phyloP scores from a whole-genome alignment of 1,140 invertebrate genomes.

The Trichonephila clavata region DNA sequence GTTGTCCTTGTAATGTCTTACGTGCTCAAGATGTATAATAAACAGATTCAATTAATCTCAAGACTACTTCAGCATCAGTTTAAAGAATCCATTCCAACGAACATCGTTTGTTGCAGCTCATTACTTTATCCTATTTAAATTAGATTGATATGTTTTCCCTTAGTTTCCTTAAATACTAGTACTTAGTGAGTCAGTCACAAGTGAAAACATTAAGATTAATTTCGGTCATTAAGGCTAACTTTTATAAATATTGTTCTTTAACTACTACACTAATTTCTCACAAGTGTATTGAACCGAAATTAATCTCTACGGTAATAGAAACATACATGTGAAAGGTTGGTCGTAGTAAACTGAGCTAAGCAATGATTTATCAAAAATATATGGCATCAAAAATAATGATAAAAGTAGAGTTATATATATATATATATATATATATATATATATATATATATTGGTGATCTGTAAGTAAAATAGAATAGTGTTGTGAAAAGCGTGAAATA shows the following conservation, averaged over 20 bases:
- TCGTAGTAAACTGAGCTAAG: not conserved
- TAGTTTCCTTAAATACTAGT: not conserved
- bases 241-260: not conserved
- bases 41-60: no score
- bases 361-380: not conserved
- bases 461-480: no score
- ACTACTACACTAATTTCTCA: constrained; percentile 11
- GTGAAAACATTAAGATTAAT: not conserved
- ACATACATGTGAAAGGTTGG: not conserved
- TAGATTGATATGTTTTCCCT: not conserved
- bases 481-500: no score
- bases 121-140: not conserved
- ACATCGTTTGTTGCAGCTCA: not conserved
- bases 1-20: no score
- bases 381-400: no score
- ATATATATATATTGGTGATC: no score
- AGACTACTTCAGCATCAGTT: no score
- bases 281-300: not conserved
- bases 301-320: not conserved
- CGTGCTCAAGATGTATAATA: no score
- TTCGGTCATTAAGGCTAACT: not conserved
- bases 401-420: no score
- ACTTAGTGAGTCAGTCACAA: not conserved
- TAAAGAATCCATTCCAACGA: no score
- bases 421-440: no score